Base-by-base conservation (phyloP, 2,888 invertebrate species). In the Leptarthrus brevirostris region DNA sequence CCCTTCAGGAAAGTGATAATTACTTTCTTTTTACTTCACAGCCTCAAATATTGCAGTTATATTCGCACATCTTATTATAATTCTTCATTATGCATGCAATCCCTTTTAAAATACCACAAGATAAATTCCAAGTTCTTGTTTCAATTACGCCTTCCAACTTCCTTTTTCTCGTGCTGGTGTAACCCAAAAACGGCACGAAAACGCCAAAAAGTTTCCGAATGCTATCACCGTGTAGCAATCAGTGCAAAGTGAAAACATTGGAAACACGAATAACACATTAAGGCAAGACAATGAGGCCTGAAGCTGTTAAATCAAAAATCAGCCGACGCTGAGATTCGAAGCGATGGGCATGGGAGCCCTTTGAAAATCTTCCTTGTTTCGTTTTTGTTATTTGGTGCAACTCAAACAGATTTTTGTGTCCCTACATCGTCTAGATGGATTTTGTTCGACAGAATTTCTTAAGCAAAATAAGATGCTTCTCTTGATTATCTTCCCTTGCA, bases 201-300 rank as follows among this genome's bases (percentile, higher is more conserved):
- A 56, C 30, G n/a, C 56, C 56, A 16, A 56, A 56, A 56, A 56
- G 26, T 16, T 26, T 47, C 18, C 36, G 18, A 52, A 52, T 34
- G 30, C 53, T 34, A 49, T 34, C 70, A n/a, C 26, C 36, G 22
- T 49, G 36, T 36, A 58, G 18, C 18, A 49, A 70, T 70, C 70
- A 49, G n/a, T 26, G 34, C 70, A 70, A 52, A 53, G 49, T 49
- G 53, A 70, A 30, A 70, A 70, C 53, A 53, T 26, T 34, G 49
- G 16, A 30, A 70, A 70, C 70, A 70, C 70, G 70, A 70, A 70
- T 69, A 70, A 70, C 70, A 53, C 70, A 70, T 70, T 70, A 70
- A 70, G 30, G 53, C 26, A 53, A 53, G 20, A 70, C 70, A 70
- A 70, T 70, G 49, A 49, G 34, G 52, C 52, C 53, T 14, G 20